Evolutionary conservation across 1,140 invertebrate species (phyloP), one percentile per base, ranked within the genome.

Genomic region (Drosophila lini): DNA sequence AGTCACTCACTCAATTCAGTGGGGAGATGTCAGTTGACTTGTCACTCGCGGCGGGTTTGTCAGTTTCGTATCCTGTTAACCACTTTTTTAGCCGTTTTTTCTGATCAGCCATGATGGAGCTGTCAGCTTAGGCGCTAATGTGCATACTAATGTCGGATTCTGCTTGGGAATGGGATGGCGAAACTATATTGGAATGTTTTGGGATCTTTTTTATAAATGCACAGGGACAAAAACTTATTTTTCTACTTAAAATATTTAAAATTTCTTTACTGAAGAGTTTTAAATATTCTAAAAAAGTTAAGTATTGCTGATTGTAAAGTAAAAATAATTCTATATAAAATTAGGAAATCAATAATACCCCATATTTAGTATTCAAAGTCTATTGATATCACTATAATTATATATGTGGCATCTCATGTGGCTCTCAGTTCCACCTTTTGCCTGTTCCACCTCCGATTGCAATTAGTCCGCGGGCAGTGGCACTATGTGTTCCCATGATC

Each of bases 21-120:
- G 32, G 65, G 53, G 61, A 62, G 45, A 58, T 31, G 55, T 55
- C 67, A 85, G 82, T 85, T 85, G 69, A 80, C 80, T 88, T 88
- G 80, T 88, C 84, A 80, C 52, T 44, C 44, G 47, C 47, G 79
- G 80, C 75, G 67, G 63, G 79, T 67, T 71, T 83, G 84, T 89
- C 84, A 88, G 67, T 71, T 59, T 67, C 53, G 83, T 65, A 88
- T 86, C 83, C 83, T 86, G 80, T 61, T 77, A 74, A 80, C 44
- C 82, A 67, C 56, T 73, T 80, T 58, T 56, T 52, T 38, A 53
- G 19, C 52, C 22, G 28, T 28, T 32, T 52, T 16, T 45, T 44
- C 74, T 41, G 42, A 69, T 59, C 64, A 40, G 34, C 56, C 56
- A 45, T 36, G 73, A 76, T 79, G 62, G 60, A 80, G 50, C 70